Evolutionary conservation across 2,888 invertebrate genomes (phyloP).

Genomic region (Aphidius colemani): DNA sequence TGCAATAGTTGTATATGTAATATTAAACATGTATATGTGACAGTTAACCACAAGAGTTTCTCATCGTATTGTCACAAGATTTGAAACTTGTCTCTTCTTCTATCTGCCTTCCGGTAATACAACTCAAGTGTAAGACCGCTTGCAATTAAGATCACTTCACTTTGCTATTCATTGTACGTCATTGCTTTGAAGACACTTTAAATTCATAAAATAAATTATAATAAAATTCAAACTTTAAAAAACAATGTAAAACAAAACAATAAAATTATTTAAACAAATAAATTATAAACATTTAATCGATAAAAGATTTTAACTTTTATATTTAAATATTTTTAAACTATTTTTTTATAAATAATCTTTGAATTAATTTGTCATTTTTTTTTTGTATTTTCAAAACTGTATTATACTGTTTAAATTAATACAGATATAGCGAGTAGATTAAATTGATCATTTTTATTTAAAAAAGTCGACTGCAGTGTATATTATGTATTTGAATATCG

Average conservation of each 20-base stretch:
- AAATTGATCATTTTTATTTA: too few species aligned
- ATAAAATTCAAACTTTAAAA: background rate
- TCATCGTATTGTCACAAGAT: slow-evolving; percentile 19
- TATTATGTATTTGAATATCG: too few species aligned
- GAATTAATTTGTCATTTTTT: too few species aligned
- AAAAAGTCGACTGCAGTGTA: too few species aligned
- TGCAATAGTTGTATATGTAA: slow-evolving; percentile 15
- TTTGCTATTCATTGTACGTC: slow-evolving; percentile 26
- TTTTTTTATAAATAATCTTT: too few species aligned
- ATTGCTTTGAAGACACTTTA: background rate
- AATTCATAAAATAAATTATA: background rate
- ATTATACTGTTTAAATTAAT: too few species aligned
- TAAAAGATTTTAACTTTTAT: too few species aligned
- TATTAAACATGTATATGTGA: too few species aligned
- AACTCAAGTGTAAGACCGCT: slow-evolving; percentile 12
- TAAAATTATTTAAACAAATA: background rate
- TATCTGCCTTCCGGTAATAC: slow-evolving; percentile 18
- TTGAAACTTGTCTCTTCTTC: slow-evolving; percentile 14
- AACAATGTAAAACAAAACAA: background rate
- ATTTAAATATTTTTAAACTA: too few species aligned
- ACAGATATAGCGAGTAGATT: too few species aligned
- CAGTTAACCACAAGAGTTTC: slow-evolving; percentile 18
- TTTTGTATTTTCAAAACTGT: too few species aligned
- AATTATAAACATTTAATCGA: background rate
- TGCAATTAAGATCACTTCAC: slow-evolving; percentile 26